phyloP scores from a whole-genome alignment of 2,888 invertebrate genomes.

The Catocala nupta region DNA sequence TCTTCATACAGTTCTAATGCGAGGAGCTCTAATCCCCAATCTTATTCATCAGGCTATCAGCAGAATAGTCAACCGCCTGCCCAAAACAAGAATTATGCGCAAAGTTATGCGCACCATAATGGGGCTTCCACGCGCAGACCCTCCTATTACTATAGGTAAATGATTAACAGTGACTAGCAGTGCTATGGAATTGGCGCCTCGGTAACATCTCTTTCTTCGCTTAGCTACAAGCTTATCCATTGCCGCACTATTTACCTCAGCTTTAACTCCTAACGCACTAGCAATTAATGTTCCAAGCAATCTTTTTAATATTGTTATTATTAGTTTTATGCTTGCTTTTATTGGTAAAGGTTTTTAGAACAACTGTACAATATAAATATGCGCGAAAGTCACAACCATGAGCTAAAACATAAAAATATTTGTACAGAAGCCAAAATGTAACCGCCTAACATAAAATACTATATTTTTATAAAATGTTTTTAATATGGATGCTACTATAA shows the following conservation, averaged over 20 bases:
- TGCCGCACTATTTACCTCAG: constrained; percentile 13
- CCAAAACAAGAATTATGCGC: constrained; percentile 75
- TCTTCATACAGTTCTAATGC: constrained; percentile 74
- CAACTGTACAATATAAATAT: background rate
- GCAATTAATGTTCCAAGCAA: background rate
- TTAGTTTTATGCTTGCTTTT: constrained; percentile 1
- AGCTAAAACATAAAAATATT: background rate
- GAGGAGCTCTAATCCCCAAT: constrained; percentile 75
- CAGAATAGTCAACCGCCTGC: constrained; percentile 66
- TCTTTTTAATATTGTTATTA: constrained; percentile 4
- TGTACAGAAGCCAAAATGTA: constrained; percentile 12
- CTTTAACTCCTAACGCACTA: constrained; percentile 30
- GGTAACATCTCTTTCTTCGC: constrained; percentile 46
- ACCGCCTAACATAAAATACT: constrained; percentile 10
- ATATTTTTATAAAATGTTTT: constrained; percentile 6
- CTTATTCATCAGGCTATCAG: constrained; percentile 79
- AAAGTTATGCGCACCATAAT: constrained; percentile 65
- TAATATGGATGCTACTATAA: constrained; percentile 40
- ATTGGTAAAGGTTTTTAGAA: constrained; percentile 5
- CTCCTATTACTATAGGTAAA: constrained; percentile 82
- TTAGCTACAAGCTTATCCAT: constrained; percentile 31
- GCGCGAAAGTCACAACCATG: background rate
- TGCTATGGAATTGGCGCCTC: constrained; percentile 57
- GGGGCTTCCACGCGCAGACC: constrained; percentile 74
- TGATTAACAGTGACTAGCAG: constrained; percentile 43